phyloP scores from a whole-genome alignment of 2,888 invertebrate genomes.

The Piscicola geometra region DNA sequence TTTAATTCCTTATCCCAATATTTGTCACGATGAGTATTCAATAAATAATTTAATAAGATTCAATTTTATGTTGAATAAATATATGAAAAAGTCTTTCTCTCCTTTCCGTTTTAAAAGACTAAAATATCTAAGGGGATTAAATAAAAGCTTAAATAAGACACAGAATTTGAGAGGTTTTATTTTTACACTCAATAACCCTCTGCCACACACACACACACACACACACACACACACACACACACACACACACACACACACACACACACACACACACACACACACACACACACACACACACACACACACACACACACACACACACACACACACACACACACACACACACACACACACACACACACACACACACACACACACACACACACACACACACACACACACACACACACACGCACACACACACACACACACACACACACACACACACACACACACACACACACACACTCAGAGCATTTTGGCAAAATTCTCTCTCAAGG shows the following conservation, averaged over 20 bases:
- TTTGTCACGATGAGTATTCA: too few relatives aligned
- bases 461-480: too few relatives aligned
- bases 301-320: not conserved
- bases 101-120: too few relatives aligned
- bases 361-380: not conserved
- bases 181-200: not conserved
- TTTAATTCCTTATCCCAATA: too few relatives aligned
- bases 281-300: not conserved
- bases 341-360: not conserved
- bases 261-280: slow-evolving; percentile 5
- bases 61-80: too few relatives aligned
- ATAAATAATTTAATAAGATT: too few relatives aligned
- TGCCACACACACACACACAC: not conserved
- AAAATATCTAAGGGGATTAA: too few relatives aligned
- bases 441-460: too few relatives aligned
- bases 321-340: not conserved
- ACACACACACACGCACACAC: not conserved
- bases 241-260: slow-evolving; percentile 2
- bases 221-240: not conserved
- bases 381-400: not conserved
- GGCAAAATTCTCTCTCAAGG: too few relatives aligned
- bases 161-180: too few relatives aligned
- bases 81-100: too few relatives aligned
- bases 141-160: too few relatives aligned
- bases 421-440: not conserved